Evolutionary conservation across 2,797 vertebrate genomes (phyloP).

Genomic region (Danio choprae): DNA sequence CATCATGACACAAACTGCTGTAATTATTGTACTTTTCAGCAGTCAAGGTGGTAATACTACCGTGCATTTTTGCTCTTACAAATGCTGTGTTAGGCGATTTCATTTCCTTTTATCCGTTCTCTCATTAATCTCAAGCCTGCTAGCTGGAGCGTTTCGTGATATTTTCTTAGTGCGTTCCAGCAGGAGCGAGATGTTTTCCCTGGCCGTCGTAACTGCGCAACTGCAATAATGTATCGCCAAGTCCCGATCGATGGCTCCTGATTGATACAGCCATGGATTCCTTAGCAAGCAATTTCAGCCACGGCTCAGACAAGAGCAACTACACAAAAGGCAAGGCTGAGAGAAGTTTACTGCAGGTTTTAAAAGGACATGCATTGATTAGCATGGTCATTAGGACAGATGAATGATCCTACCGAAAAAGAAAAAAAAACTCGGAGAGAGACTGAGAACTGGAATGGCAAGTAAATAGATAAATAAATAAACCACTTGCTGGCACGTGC

Average conservation of each 20-base stretch:
- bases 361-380: constrained; percentile 55
- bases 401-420: constrained; percentile 42
- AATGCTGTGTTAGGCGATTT: constrained; percentile 10
- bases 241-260: constrained; percentile 56
- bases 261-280: constrained; percentile 56
- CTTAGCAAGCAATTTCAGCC: constrained; percentile 60
- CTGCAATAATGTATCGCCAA: constrained; percentile 52
- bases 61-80: background rate
- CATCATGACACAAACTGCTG: constrained; percentile 22
- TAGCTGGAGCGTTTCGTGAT: constrained; percentile 21
- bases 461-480: background rate
- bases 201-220: constrained; percentile 34
- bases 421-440: background rate
- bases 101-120: constrained; percentile 21
- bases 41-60: constrained; percentile 16
- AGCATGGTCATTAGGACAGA: constrained; percentile 53
- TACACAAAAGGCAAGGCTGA: constrained; percentile 36
- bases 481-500: background rate
- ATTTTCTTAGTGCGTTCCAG: constrained; percentile 10
- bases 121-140: constrained; percentile 24
- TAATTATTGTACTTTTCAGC: constrained; percentile 26
- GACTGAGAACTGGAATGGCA: background rate
- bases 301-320: constrained; percentile 17
- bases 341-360: constrained; percentile 47
- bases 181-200: constrained; percentile 10